phyloP scores from a whole-genome alignment of 2,797 vertebrate genomes.

The Salmo trutta region DNA sequence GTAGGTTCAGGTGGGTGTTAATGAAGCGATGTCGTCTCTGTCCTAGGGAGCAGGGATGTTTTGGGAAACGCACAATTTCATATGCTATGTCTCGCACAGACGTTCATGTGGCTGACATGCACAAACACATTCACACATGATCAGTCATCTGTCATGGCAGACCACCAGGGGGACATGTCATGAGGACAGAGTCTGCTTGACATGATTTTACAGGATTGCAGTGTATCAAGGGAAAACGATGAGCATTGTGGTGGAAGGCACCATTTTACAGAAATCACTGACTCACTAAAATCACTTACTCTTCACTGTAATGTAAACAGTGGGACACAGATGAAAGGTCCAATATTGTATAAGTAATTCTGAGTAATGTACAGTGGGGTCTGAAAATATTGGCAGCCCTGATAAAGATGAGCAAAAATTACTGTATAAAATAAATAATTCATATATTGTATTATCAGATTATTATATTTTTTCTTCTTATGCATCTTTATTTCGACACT shows the following conservation, averaged over 20 bases:
- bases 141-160: constrained; percentile 25
- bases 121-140: constrained; percentile 25
- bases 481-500: too few species aligned
- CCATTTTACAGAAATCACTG: constrained; percentile 10
- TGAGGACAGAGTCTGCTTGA: constrained; percentile 40
- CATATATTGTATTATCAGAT: too few species aligned
- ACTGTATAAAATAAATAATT: too few species aligned
- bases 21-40: constrained; percentile 73
- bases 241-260: constrained; percentile 29
- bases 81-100: constrained; percentile 39
- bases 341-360: not conserved
- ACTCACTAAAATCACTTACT: not conserved
- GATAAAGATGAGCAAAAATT: too few species aligned
- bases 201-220: constrained; percentile 37
- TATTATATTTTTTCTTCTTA: too few species aligned
- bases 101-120: constrained; percentile 32
- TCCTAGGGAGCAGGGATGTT: constrained; percentile 32
- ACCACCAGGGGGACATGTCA: constrained; percentile 49
- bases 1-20: constrained; percentile 65
- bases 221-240: constrained; percentile 9
- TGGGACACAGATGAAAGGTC: not conserved
- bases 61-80: constrained; percentile 39
- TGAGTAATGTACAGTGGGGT: too few species aligned
- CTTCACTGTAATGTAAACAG: constrained; percentile 17
- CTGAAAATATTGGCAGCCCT: too few species aligned